Conservation (phyloP, 2,888 invertebrate species). For the Frankliniella intonsa region DNA sequence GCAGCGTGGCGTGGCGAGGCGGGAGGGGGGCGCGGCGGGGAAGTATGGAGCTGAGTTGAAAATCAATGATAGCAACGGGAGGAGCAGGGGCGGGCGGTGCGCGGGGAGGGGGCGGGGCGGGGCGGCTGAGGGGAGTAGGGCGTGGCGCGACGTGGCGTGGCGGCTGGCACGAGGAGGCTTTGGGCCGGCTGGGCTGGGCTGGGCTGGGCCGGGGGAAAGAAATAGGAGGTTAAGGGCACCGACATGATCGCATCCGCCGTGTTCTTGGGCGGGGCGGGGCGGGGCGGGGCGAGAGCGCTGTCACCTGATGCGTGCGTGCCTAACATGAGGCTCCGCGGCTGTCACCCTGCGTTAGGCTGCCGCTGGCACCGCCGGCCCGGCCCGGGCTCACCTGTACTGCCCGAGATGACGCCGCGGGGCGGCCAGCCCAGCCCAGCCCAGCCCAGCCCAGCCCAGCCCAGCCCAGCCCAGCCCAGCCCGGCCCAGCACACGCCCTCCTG, state of each 20-base stretch:
- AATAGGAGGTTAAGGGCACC: conserved; percentile 18
- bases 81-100: background rate
- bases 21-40: background rate
- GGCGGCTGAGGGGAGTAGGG: background rate
- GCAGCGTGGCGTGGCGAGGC: background rate
- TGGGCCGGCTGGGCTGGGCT: no score
- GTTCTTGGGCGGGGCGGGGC: background rate
- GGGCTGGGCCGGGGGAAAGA: background rate
- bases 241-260: background rate
- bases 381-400: no score
- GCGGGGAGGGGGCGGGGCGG: background rate
- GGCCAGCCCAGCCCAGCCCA: conserved; percentile 40
- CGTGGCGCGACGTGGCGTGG: background rate
- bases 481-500: conserved; percentile 42
- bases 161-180: background rate
- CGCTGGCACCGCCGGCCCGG: no score
- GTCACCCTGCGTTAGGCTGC: no score
- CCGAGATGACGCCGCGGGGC: no score
- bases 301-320: no score
- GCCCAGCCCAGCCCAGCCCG: conserved; percentile 39
- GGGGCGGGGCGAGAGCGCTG: background rate
- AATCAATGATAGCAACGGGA: conserved; percentile 1
- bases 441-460: conserved; percentile 38
- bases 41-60: conserved; percentile 17
- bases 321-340: no score